A percentile compares a stretch with the other conserved stretches of the same genome.
Conservation (phyloP, 2,113 vertebrate genomes). For the Bungarus multicinctus region DNA sequence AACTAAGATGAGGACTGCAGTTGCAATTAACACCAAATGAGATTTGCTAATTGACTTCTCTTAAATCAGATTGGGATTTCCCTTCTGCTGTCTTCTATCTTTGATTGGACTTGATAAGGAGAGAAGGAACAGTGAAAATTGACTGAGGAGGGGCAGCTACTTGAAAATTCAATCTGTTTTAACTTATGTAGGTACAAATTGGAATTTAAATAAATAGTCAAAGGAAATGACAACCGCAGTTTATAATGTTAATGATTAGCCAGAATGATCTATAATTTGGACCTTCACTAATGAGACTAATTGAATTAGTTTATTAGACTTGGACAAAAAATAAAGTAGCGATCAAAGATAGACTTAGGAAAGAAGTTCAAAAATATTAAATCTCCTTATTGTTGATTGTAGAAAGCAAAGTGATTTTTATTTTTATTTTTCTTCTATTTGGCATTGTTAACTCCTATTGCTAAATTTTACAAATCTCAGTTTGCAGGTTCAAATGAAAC, state of each 20-base stretch:
- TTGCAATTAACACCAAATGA: constrained; percentile 57
- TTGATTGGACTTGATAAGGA: constrained; percentile 28
- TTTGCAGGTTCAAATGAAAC: background rate
- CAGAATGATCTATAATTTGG: background rate
- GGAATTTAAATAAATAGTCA: constrained; percentile 40
- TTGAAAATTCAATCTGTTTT: constrained; percentile 48
- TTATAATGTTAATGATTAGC: background rate
- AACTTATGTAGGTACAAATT: constrained; percentile 31
- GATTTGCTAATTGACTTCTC: constrained; percentile 58
- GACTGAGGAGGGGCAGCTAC: constrained; percentile 28
- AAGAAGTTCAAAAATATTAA: background rate
- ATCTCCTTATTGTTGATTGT: background rate
- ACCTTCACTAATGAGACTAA: constrained; percentile 30
- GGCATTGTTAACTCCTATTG: background rate
- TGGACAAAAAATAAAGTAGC: background rate
- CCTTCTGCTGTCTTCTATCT: constrained; percentile 19
- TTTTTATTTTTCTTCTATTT: background rate
- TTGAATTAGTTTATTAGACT: background rate
- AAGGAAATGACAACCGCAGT: constrained; percentile 8
- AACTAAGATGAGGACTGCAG: constrained; percentile 29
- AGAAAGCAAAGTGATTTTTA: background rate
- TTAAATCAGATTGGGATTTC: constrained; percentile 35
- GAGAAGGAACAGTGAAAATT: constrained; percentile 45
- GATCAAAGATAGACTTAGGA: background rate
- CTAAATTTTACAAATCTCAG: background rate